A percentile compares a stretch with the other conserved stretches of the same genome.
These are phyloP conservation scores for Cyaniris semiargus DNA, from an alignment of 2,888 invertebrate species.

Conservation along the genomic window DNA sequence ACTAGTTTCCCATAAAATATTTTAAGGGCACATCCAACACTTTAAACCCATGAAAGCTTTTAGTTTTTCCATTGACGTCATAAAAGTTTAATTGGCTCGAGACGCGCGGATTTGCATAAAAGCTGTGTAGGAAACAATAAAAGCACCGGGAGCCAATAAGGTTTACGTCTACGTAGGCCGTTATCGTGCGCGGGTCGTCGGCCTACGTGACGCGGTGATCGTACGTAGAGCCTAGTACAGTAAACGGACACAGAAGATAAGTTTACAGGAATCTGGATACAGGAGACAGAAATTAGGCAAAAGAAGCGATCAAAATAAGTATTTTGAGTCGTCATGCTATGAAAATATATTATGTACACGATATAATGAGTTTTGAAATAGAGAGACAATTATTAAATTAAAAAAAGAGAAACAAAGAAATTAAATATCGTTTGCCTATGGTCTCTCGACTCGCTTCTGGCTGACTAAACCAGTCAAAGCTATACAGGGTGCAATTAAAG, in stretches of 20 bases:
- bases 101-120: constrained; percentile 9
- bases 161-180: constrained; percentile 48
- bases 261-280: background rate
- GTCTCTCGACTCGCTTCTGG: background rate
- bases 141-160: constrained; percentile 41
- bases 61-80: constrained; percentile 15
- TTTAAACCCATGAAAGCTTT: constrained; percentile 2
- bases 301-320: no score
- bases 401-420: background rate
- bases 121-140: constrained; percentile 30
- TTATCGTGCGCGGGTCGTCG: constrained; percentile 48
- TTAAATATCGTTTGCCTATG: background rate
- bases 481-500: no score
- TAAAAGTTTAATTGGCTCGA: constrained; percentile 23
- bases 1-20: background rate
- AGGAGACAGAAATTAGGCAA: background rate
- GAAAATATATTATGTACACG: background rate
- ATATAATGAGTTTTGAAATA: background rate
- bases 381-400: no score
- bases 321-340: background rate
- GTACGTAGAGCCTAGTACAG: background rate
- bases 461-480: background rate
- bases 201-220: constrained; percentile 36
- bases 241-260: background rate
- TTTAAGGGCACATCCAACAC: background rate